Evolutionary conservation across 2,888 invertebrate species (phyloP), one percentile per base, ranked within the genome.

Genomic region (Sturmia bella): DNA sequence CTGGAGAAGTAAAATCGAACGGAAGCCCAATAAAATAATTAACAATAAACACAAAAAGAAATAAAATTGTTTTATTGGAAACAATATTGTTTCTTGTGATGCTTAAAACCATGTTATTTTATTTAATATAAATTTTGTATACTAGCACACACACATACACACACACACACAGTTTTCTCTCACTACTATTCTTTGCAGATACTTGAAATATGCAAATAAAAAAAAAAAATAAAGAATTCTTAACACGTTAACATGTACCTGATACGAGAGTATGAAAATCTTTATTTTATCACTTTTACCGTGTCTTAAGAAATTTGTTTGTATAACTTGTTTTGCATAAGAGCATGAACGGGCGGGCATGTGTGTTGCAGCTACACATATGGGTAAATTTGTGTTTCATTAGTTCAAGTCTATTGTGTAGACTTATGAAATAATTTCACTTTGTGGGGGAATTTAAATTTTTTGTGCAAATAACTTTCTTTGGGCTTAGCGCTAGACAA

Each of bases 401-500:
- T 74, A 50, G 63, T 75, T 79, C 37, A 43, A 57, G 43, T 63
- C 69, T 63, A 63, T 74, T 69, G 61, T 69, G 15, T 54, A 72
- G 59, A 63, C 69, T 70, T 74, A 11, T 41, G 48, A 69, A 75
- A 80, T 75, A 80, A 75, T 80, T 80, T 75, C 21, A 70, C 64
- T 75, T 80, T 21, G 50, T 50, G 43, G 64, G 70, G 68, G 66
- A 73, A 59, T 63, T 73, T 56, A 52, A 32, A 43, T 21, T 52
- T 59, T 54, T 68, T 39, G 27, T 61, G 24, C n/a, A 45, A 32
- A 61, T 24, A 68, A 73, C 64, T 52, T 61, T 15, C 45, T 66
- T 52, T 61, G 66, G 61, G 11, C 61, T 68, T 76, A 21, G 17
- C 24, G 9, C 43, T 1, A 54, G 63, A 54, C 50, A 17, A 13